Evolutionary conservation across 2,888 invertebrate genomes (phyloP).

Genomic region (Scrobipalpa atriplicella): DNA sequence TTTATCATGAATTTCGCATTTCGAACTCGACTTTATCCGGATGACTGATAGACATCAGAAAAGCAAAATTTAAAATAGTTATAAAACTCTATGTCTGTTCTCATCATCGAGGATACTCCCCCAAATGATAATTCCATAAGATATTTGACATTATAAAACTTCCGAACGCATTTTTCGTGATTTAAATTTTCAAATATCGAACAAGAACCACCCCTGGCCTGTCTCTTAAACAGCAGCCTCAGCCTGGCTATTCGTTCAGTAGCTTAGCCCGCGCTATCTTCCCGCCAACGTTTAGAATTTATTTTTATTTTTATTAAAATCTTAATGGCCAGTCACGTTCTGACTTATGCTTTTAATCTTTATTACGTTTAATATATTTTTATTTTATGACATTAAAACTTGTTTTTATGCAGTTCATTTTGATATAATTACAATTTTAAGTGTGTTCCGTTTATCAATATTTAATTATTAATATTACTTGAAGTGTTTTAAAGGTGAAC

Average conservation of each 20-base stretch:
- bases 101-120: no score
- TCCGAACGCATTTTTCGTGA: not conserved
- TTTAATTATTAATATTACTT: constrained; percentile 8
- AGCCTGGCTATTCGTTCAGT: constrained; percentile 29
- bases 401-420: constrained; percentile 21
- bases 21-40: no score
- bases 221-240: constrained; percentile 11
- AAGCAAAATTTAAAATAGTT: no score
- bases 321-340: constrained; percentile 35
- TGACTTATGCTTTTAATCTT: constrained; percentile 26
- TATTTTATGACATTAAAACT: constrained; percentile 18
- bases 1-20: no score
- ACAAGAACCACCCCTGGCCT: not conserved
- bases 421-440: constrained; percentile 11
- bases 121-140: no score
- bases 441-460: constrained; percentile 1
- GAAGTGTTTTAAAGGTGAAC: not conserved
- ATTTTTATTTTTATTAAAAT: constrained; percentile 45
- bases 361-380: constrained; percentile 21
- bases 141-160: no score
- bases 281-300: constrained; percentile 44
- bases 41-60: no score
- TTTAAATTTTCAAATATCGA: not conserved
- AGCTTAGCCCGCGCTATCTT: constrained; percentile 51
- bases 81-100: no score